phyloP scores from a whole-genome alignment of 2,797 vertebrate species.

The Gambelia wislizenii region DNA sequence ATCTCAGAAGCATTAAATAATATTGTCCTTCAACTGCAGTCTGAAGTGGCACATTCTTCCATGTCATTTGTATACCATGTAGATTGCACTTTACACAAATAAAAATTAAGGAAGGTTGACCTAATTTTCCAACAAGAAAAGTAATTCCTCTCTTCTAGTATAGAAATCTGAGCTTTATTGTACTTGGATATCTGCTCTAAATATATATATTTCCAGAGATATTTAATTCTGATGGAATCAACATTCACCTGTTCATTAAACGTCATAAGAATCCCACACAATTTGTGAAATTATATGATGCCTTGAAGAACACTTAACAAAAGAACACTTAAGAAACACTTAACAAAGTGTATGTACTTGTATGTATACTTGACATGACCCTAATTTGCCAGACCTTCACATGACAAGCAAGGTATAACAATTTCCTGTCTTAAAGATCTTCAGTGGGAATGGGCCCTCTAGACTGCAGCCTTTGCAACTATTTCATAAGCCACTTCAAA shows the following conservation, averaged over 20 bases:
- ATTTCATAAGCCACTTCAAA: too few relatives aligned
- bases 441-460: too few relatives aligned
- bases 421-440: too few relatives aligned
- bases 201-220: neutral
- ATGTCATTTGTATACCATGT: neutral
- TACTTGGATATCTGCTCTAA: neutral
- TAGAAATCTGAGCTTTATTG: neutral
- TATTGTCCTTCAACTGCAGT: neutral
- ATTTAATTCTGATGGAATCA: neutral
- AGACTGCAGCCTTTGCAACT: too few relatives aligned
- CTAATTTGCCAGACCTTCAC: too few relatives aligned
- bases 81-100: neutral
- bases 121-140: neutral
- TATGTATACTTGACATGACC: conserved; percentile 37
- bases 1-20: too few relatives aligned
- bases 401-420: too few relatives aligned
- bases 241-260: neutral
- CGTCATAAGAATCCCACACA: neutral
- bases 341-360: conserved; percentile 25
- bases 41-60: neutral
- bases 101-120: neutral
- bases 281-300: conserved; percentile 7
- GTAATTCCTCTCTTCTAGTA: neutral
- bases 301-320: conserved; percentile 3
- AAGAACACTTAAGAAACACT: too few relatives aligned